Evolutionary conservation across 2,113 vertebrate genomes (phyloP).

Genomic region (Cynopterus brachyotis): DNA sequence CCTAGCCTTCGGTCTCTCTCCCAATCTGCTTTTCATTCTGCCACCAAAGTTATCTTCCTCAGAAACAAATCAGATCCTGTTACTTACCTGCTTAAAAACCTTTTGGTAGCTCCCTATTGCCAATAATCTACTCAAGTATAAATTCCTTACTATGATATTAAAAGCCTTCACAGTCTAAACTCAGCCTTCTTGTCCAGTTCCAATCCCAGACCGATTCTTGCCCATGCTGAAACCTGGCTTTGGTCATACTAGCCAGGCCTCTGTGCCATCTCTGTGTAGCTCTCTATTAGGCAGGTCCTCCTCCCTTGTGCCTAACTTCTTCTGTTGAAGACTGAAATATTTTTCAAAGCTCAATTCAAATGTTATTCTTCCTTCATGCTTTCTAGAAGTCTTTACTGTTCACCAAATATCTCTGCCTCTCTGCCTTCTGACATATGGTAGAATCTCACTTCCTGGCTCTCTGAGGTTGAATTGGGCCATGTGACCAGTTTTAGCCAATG

Average conservation of each 20-base stretch:
- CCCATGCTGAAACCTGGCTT: not conserved
- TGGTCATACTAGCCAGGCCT: not conserved
- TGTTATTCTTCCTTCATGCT: not conserved
- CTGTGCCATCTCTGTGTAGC: not conserved
- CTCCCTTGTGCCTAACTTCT: not conserved
- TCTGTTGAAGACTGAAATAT: not conserved
- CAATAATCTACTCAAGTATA: not conserved
- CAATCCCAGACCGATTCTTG: not conserved
- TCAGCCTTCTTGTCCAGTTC: not conserved
- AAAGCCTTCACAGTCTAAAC: not conserved
- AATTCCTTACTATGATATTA: not conserved
- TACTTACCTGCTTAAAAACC: constrained; percentile 25
- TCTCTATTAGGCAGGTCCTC: not conserved
- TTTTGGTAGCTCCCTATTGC: not conserved
- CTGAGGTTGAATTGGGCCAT: not conserved
- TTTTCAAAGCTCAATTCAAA: constrained; percentile 43
- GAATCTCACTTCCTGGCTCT: constrained; percentile 53
- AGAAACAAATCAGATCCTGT: constrained; percentile 19
- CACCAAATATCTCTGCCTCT: constrained; percentile 28
- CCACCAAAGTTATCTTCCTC: not conserved
- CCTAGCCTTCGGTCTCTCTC: not conserved
- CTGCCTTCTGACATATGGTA: constrained; percentile 52
- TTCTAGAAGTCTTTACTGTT: constrained; percentile 44
- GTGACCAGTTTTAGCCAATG: constrained; percentile 51
- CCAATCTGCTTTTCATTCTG: not conserved